phyloP scores from a whole-genome alignment of 2,888 invertebrate species.

The Achlya flavicornis region DNA sequence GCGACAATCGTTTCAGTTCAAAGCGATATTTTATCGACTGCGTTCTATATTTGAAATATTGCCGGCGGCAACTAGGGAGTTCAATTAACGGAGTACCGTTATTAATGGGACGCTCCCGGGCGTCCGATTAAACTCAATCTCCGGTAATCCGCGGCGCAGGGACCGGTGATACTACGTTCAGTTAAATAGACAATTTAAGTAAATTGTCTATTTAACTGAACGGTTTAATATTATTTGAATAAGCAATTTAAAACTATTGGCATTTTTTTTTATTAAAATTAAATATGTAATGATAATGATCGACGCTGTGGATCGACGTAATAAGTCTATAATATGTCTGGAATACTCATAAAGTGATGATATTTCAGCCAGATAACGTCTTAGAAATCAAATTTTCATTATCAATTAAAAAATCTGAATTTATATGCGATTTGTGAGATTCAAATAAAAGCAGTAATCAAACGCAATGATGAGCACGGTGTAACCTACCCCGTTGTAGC shows the following conservation, averaged over 20 bases:
- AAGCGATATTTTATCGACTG: constrained; percentile 45
- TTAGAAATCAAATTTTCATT: no score
- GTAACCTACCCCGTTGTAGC: constrained; percentile 24
- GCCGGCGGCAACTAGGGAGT: constrained; percentile 63
- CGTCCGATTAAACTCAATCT: constrained; percentile 79
- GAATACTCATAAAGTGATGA: no score
- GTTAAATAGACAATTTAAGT: neutral
- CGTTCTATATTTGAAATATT: constrained; percentile 74
- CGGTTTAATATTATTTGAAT: no score
- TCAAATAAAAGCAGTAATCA: constrained; percentile 12
- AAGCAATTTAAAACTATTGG: no score
- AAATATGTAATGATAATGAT: no score
- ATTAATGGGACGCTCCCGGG: constrained; percentile 76
- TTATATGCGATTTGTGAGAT: neutral
- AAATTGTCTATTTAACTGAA: no score
- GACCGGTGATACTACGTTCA: constrained; percentile 37
- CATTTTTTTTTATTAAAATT: no score
- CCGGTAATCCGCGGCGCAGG: constrained; percentile 72
- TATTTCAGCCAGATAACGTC: no score
- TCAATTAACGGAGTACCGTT: constrained; percentile 78
- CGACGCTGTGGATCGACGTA: no score
- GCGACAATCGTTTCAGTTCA: constrained; percentile 18
- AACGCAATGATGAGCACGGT: neutral
- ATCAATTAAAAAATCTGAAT: no score
- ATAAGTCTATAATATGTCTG: no score